A percentile compares a stretch with the other conserved stretches of the same genome.
Evolutionary conservation across 2,113 vertebrate genomes (phyloP).

Genomic region (Axis porcinus): DNA sequence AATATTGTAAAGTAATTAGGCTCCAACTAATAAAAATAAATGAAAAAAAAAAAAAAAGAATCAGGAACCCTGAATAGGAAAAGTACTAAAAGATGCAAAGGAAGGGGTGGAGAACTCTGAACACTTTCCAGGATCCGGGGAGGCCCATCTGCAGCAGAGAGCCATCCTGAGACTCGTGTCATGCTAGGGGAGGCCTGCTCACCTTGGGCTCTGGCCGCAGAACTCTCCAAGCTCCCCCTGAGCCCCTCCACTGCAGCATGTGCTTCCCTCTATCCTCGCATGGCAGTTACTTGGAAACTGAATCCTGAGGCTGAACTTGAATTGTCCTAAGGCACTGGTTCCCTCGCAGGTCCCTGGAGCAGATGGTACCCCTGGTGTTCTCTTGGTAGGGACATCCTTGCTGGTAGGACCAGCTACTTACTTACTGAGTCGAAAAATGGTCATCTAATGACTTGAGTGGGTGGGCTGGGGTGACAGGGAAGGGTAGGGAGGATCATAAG

Average conservation of each 20-base stretch:
- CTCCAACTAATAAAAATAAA: too few relatives aligned
- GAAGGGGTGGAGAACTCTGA: not conserved
- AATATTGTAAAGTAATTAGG: too few relatives aligned
- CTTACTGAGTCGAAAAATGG: not conserved
- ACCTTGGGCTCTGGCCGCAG: not conserved
- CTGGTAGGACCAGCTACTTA: not conserved
- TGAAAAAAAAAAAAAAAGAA: not conserved
- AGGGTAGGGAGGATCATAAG: not conserved
- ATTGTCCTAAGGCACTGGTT: not conserved
- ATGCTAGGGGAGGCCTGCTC: not conserved
- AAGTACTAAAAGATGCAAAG: not conserved
- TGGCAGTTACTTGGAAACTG: not conserved
- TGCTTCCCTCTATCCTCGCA: not conserved
- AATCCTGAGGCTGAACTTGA: slow-evolving; percentile 10
- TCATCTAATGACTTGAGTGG: not conserved
- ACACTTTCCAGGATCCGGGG: not conserved
- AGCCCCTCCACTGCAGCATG: not conserved
- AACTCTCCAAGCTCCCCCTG: not conserved
- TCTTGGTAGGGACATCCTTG: not conserved
- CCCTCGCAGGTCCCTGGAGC: slow-evolving; percentile 13
- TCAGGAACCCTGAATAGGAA: not conserved
- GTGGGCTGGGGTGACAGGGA: not conserved
- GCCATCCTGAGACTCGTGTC: not conserved
- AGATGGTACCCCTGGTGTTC: not conserved
- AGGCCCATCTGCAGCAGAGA: not conserved